A percentile compares a stretch with the other conserved stretches of the same genome.
Evolutionary conservation across 2,888 invertebrate species (phyloP).

Genomic region (Cosmia pyralina): DNA sequence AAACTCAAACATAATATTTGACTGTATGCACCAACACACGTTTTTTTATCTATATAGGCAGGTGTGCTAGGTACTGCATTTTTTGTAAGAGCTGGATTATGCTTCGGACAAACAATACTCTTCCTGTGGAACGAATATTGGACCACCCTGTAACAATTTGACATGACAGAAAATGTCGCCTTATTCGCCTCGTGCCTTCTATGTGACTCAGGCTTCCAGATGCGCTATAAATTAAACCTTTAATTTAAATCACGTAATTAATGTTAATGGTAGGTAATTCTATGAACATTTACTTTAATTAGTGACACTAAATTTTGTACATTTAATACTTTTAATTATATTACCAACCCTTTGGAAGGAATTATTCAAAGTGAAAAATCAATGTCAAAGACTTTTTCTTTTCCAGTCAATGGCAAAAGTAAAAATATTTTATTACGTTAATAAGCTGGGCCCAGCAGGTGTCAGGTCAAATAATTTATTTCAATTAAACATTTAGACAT

Average conservation of each 20-base stretch:
- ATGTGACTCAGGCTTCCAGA: not conserved
- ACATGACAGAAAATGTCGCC: constrained; percentile 14
- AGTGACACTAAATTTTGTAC: not conserved
- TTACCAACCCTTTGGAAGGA: too few relatives aligned
- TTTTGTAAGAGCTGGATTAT: not conserved
- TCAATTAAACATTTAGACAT: too few relatives aligned
- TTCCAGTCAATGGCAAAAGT: too few relatives aligned
- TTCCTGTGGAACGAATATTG: constrained; percentile 19
- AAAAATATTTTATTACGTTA: too few relatives aligned
- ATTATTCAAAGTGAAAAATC: too few relatives aligned
- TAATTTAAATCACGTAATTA: not conserved
- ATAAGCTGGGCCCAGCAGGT: too few relatives aligned
- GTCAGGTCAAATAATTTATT: too few relatives aligned
- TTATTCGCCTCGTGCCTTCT: too few relatives aligned
- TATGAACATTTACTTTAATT: not conserved
- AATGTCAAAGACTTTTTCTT: too few relatives aligned
- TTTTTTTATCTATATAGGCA: not conserved
- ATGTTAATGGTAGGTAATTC: not conserved
- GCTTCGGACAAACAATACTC: not conserved
- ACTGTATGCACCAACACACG: not conserved
- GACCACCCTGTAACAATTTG: not conserved
- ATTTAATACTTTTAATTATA: not conserved
- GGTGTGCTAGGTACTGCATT: too few relatives aligned
- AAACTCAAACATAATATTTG: not conserved
- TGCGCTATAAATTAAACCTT: not conserved